Conservation (phyloP, 1,140 invertebrate genomes). For the Magallana gigas region DNA sequence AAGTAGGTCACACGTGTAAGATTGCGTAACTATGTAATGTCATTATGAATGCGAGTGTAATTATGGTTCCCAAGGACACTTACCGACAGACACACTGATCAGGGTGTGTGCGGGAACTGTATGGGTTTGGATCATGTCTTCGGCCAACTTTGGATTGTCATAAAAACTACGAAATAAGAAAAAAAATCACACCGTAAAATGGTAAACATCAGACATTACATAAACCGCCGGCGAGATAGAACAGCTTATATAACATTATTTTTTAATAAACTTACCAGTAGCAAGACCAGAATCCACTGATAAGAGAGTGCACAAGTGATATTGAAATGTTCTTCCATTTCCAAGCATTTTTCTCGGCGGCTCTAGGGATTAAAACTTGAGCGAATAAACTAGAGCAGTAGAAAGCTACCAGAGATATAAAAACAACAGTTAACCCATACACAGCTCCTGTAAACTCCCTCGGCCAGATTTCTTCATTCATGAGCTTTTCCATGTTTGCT, state of each 20-base stretch:
- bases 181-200: constrained; percentile 19
- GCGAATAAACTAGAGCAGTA: constrained; percentile 49
- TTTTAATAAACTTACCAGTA: constrained; percentile 69
- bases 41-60: not conserved
- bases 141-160: constrained; percentile 66
- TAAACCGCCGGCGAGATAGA: not conserved
- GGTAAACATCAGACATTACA: not conserved
- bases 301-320: constrained; percentile 79
- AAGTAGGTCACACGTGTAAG: constrained; percentile 28
- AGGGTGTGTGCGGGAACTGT: constrained; percentile 60
- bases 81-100: constrained; percentile 67
- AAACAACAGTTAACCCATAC: constrained; percentile 54
- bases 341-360: constrained; percentile 72
- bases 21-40: constrained; percentile 34
- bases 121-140: constrained; percentile 68
- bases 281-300: constrained; percentile 77
- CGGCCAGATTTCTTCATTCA: constrained; percentile 61
- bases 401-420: constrained; percentile 59
- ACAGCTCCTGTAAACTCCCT: constrained; percentile 44
- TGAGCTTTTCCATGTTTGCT: constrained; percentile 44
- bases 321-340: constrained; percentile 80
- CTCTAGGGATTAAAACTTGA: constrained; percentile 35
- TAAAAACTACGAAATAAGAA: constrained; percentile 64
- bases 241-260: not conserved
- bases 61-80: constrained; percentile 45